A percentile compares a stretch with the other conserved stretches of the same genome.
Evolutionary conservation across 2,888 invertebrate genomes (phyloP).

Genomic region (Cerceris ruficornis): DNA sequence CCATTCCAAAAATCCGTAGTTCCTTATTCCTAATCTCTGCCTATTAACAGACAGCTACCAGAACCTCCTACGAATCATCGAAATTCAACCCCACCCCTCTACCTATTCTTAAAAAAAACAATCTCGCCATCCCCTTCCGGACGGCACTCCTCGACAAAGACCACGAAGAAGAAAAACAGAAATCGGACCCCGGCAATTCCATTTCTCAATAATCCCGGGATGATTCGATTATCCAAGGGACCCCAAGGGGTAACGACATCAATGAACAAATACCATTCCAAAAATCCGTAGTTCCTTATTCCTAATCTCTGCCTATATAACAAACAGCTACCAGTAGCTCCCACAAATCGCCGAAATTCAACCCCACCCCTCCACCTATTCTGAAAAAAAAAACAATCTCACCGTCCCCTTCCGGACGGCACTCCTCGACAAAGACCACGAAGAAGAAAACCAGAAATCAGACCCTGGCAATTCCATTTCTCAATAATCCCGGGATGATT

Average conservation of each 20-base stretch:
- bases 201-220: constrained; percentile 8
- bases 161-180: neutral
- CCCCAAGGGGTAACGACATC: constrained; percentile 3
- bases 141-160: neutral
- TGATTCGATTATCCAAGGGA: constrained; percentile 16
- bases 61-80: too few species aligned
- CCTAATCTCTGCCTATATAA: too few species aligned
- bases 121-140: neutral
- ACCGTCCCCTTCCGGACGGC: neutral
- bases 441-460: neutral
- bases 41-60: too few species aligned
- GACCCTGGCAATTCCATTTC: neutral
- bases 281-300: too few species aligned
- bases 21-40: too few species aligned
- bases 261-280: too few species aligned
- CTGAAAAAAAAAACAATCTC: neutral
- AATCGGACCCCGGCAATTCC: neutral
- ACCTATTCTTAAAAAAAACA: neutral
- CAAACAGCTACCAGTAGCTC: too few species aligned
- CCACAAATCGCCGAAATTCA: too few species aligned
- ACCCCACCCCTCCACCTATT: too few species aligned
- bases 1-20: too few species aligned
- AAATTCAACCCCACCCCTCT: too few species aligned
- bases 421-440: neutral
- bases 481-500: constrained; percentile 16